These are phyloP conservation scores for Rhipidura dahli DNA, from an alignment of 2,113 vertebrate species.

Conservation along the genomic window DNA sequence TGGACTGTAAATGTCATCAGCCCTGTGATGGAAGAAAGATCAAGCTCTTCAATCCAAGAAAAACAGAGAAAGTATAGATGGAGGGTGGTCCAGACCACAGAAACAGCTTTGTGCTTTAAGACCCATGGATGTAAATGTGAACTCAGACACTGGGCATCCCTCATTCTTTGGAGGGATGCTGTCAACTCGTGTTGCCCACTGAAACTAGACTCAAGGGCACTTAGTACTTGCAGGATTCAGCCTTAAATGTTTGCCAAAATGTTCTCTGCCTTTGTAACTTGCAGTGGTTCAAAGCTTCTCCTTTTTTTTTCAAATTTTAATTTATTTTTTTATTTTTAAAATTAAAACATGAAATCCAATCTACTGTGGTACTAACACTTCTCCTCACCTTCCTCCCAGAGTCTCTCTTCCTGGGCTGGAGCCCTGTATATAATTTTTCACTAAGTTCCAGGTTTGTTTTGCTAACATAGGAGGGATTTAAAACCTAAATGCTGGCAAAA, in stretches of 20 bases:
- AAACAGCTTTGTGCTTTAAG: neutral
- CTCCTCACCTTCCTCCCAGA: neutral
- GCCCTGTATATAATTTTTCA: neutral
- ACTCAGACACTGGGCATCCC: neutral
- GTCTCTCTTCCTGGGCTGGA: neutral
- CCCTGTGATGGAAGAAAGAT: neutral
- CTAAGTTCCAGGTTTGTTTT: neutral
- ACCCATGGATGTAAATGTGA: neutral
- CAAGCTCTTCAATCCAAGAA: neutral
- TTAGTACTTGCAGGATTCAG: neutral
- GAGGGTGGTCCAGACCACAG: neutral
- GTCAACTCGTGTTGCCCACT: neutral
- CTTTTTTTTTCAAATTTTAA: neutral
- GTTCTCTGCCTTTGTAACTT: neutral
- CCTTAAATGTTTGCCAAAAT: neutral
- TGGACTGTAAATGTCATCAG: neutral
- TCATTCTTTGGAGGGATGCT: neutral
- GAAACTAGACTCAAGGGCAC: neutral
- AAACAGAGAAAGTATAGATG: neutral
- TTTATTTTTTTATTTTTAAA: neutral
- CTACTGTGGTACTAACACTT: neutral
- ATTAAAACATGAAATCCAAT: neutral
- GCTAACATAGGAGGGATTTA: neutral
- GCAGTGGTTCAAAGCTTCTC: neutral
- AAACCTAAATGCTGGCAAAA: constrained; percentile 6